Conservation (phyloP, 2,797 vertebrate genomes). For the Rousettus madagascariensis region DNA sequence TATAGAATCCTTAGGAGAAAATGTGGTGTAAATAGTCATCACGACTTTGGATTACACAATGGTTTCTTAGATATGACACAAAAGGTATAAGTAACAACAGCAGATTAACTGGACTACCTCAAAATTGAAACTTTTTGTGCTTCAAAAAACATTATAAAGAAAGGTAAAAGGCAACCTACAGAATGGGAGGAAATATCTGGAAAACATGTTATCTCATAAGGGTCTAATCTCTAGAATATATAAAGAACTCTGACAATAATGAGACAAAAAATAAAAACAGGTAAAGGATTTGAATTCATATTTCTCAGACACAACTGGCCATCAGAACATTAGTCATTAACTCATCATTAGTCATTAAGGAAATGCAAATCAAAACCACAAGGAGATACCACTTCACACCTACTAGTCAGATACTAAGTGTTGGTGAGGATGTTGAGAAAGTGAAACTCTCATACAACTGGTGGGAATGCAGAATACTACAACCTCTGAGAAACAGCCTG, state of each 20-base stretch:
- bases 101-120: background rate
- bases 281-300: background rate
- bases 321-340: slow-evolving; percentile 6
- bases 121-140: background rate
- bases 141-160: background rate
- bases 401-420: background rate
- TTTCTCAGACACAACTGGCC: background rate
- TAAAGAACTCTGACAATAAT: background rate
- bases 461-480: background rate
- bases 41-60: background rate
- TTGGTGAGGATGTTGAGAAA: background rate
- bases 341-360: background rate
- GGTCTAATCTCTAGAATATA: background rate
- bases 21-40: background rate
- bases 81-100: background rate
- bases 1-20: background rate
- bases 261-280: background rate
- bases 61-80: background rate
- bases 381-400: background rate
- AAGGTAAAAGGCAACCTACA: background rate
- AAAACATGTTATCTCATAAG: background rate
- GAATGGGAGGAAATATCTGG: background rate
- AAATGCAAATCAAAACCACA: background rate
- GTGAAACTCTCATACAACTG: background rate
- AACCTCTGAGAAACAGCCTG: background rate